phyloP scores from a whole-genome alignment of 2,797 vertebrate genomes.

The Catamblyrhynchus diadema region DNA sequence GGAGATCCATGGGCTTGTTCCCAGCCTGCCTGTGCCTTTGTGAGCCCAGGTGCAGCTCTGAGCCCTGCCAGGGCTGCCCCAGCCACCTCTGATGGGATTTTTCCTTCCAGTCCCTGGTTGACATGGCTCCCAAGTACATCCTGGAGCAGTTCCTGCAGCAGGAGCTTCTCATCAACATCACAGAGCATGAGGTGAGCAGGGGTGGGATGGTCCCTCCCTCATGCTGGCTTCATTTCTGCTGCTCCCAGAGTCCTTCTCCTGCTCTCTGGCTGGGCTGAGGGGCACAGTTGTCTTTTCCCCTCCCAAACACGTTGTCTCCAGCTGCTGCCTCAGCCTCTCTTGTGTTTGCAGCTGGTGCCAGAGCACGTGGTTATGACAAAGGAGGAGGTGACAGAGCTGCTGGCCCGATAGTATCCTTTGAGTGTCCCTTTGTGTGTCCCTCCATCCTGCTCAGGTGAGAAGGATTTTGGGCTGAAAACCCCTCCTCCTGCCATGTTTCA shows the following conservation, averaged over 20 bases:
- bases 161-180: slow-evolving; percentile 97
- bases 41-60: neutral
- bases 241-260: neutral
- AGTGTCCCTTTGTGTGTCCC: slow-evolving; percentile 60
- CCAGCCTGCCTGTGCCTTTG: fast-evolving
- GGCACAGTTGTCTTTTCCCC: fast-evolving
- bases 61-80: neutral
- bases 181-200: slow-evolving; percentile 89
- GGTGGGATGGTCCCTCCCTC: fast-evolving
- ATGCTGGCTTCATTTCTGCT: fast-evolving
- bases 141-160: slow-evolving; percentile 97
- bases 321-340: neutral
- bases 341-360: slow-evolving; percentile 84
- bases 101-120: slow-evolving; percentile 86
- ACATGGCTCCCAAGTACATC: slow-evolving; percentile 98
- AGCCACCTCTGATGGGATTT: neutral
- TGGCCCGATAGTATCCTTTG: slow-evolving; percentile 95
- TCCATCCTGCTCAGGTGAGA: fast-evolving
- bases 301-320: neutral
- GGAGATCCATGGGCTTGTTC: fast-evolving
- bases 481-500: fast-evolving
- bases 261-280: neutral
- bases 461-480: fast-evolving
- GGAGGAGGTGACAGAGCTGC: slow-evolving; percentile 92
- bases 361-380: slow-evolving; percentile 98